Evolutionary conservation across 1,140 invertebrate genomes (phyloP).

Genomic region (Panagrolaimus sp.): DNA sequence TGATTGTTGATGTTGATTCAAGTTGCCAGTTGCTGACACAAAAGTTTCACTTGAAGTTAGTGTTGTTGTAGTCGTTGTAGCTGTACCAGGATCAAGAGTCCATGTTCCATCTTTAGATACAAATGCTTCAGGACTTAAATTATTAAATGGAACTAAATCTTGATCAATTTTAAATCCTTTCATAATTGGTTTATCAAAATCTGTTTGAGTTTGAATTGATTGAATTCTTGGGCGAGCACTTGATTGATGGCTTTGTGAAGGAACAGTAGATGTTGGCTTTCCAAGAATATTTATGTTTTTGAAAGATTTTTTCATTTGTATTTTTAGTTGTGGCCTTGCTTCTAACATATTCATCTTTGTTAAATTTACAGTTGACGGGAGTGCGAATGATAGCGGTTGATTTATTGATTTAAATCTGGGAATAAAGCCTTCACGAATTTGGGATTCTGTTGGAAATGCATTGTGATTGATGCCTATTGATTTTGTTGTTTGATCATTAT

Average conservation of each 20-base stretch:
- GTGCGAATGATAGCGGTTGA: background rate
- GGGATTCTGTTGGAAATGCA: background rate
- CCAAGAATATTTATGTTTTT: too few species aligned
- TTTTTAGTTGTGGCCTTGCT: background rate
- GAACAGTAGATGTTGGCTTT: conserved; percentile 6
- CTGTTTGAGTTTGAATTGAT: background rate
- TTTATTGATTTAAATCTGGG: background rate
- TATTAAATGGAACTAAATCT: too few species aligned
- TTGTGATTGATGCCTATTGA: background rate
- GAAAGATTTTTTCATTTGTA: too few species aligned
- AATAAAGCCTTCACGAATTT: background rate
- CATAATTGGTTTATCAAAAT: too few species aligned
- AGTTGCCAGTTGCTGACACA: too few species aligned
- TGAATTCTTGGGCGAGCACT: background rate
- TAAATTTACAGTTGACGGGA: background rate
- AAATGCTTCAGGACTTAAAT: background rate
- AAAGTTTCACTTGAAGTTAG: too few species aligned
- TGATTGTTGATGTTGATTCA: too few species aligned
- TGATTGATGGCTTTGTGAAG: too few species aligned
- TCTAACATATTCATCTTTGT: conserved; percentile 2
- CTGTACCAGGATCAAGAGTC: background rate
- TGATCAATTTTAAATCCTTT: too few species aligned
- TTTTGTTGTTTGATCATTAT: background rate
- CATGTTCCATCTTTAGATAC: background rate
- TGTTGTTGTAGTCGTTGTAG: background rate